Evolutionary conservation across 2,797 vertebrate genomes (phyloP).

Genomic region (Parotocinclus haroldoi): DNA sequence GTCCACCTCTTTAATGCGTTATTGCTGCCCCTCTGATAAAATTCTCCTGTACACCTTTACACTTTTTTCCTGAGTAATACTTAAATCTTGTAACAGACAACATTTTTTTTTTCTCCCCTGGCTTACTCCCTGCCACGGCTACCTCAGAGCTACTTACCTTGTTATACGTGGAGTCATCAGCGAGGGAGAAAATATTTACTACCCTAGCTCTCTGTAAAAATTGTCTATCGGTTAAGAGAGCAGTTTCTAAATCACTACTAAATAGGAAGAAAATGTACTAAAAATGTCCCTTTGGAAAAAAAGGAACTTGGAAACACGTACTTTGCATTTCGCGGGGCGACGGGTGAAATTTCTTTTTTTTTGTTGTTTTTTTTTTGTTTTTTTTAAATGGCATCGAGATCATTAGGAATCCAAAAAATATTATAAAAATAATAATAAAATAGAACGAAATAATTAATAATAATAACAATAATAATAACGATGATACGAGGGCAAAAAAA

Average conservation of each 20-base stretch:
- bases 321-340: slow-evolving; percentile 63
- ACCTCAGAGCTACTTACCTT: slow-evolving; percentile 66
- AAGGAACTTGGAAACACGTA: slow-evolving; percentile 39
- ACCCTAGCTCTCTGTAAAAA: slow-evolving; percentile 57
- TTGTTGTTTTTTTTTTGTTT: slow-evolving; percentile 59
- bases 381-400: slow-evolving; percentile 59
- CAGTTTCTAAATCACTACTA: slow-evolving; percentile 69
- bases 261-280: slow-evolving; percentile 56
- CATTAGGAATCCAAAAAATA: slow-evolving; percentile 66
- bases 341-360: slow-evolving; percentile 56
- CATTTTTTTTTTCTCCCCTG: slow-evolving; percentile 44
- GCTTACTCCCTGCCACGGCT: slow-evolving; percentile 88
- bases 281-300: slow-evolving; percentile 58
- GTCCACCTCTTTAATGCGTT: slow-evolving; percentile 60
- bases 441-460: slow-evolving; percentile 68
- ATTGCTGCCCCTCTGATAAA: slow-evolving; percentile 59
- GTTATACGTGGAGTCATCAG: slow-evolving; percentile 79
- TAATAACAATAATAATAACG: slow-evolving; percentile 66
- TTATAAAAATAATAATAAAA: slow-evolving; percentile 67
- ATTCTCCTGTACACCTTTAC: slow-evolving; percentile 61
- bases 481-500: slow-evolving; percentile 64
- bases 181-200: slow-evolving; percentile 56
- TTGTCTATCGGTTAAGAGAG: slow-evolving; percentile 68
- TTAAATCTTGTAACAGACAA: slow-evolving; percentile 77
- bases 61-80: slow-evolving; percentile 82